Base-by-base conservation (phyloP, 2,888 invertebrate genomes). In the Parnassius mnemosyne region DNA sequence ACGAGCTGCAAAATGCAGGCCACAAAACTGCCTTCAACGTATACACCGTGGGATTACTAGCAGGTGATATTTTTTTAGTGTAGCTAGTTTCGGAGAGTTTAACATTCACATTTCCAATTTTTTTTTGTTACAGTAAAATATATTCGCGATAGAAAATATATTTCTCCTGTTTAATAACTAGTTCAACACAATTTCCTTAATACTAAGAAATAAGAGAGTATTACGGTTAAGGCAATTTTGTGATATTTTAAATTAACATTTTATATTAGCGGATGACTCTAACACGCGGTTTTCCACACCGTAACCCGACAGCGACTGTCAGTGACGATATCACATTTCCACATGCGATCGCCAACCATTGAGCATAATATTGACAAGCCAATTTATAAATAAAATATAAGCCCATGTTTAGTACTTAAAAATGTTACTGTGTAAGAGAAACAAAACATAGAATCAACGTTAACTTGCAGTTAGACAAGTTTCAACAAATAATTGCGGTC, bases 291-390 rank as follows among this genome's bases (percentile, higher is more conserved):
- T 60, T 70, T 68, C 71, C 66, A 66, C 66, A 59, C 72, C 72
- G 72, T 66, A 67, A 71, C 68, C 69, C 69, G 69, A 63, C 73
- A 71, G 68, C 73, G 78, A 87, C 86, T 85, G 82, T 74, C 77
- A 34, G 70, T 74, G 66, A 69, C 69, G 70, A 69, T 66, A 75
- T 79, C 77, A 69, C 75, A 75, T 71, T 70, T 70, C 69, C 72
- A 73, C 75, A 75, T 46, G 47, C 55, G 13, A 47, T 41, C 63
- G 25, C 52, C 42, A 47, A 54, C 47, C 52, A 61, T 59, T 63
- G 59, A 57, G 51, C 10, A 57, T 42, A 55, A 63, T 66, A 68
- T 68, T 68, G 50, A 65, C 66, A 67, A 66, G 65, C 60, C 12
- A 9, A 20, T 57, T 43, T 12, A 50, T 9, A 53, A 49, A 13